Conservation (phyloP, 1,140 invertebrate species). For the Euura saliciscinereae region DNA sequence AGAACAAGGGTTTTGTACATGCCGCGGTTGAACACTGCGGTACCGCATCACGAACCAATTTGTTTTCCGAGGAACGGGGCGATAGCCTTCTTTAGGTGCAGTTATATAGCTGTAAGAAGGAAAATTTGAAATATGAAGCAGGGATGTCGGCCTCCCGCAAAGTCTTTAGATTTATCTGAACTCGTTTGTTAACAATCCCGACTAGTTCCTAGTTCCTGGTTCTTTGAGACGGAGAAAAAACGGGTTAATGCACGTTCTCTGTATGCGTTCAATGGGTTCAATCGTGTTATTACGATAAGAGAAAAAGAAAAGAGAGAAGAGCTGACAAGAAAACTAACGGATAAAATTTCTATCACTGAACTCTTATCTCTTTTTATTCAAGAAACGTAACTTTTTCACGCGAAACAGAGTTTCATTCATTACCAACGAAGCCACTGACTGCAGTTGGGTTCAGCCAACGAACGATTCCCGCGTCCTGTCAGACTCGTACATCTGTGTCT, state of each 20-base stretch:
- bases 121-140: constrained; percentile 7
- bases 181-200: constrained; percentile 1
- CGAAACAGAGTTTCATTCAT: constrained; percentile 4
- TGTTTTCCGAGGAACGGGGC: background rate
- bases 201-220: background rate
- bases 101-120: background rate
- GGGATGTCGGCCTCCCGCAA: background rate
- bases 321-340: background rate
- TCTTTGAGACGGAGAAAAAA: background rate
- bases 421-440: background rate
- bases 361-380: background rate
- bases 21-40: background rate
- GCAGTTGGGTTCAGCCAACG: too few relatives aligned
- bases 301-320: background rate
- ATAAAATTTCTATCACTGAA: background rate
- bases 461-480: background rate
- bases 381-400: background rate
- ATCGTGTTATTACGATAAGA: background rate
- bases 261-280: background rate
- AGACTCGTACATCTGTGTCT: background rate
- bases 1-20: too few relatives aligned
- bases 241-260: background rate
- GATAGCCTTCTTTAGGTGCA: background rate
- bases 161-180: background rate
- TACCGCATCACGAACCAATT: background rate